Conservation (phyloP, 2,113 vertebrate genomes). For the Oostethus manadensis region DNA sequence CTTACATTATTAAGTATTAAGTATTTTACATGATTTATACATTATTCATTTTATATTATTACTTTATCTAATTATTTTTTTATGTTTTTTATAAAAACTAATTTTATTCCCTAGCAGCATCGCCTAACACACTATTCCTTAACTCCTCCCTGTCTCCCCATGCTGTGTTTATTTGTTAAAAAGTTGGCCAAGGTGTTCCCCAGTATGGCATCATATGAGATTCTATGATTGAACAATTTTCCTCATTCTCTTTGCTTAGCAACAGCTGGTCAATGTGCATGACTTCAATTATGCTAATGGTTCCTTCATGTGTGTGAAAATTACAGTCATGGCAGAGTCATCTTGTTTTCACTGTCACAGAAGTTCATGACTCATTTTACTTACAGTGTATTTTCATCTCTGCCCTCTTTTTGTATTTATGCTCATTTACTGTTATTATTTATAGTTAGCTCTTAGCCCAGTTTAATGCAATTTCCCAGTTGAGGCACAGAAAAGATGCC, state of each 20-base stretch:
- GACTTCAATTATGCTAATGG: not conserved
- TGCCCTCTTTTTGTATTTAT: slow-evolving; percentile 10
- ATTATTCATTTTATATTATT: no score
- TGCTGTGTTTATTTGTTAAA: not conserved
- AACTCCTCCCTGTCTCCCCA: not conserved
- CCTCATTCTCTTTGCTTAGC: not conserved
- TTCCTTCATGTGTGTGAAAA: slow-evolving; percentile 2
- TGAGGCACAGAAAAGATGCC: no score
- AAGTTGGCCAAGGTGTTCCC: not conserved
- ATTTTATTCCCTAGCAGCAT: slow-evolving; percentile 2
- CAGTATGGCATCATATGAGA: no score
- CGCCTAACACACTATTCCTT: not conserved
- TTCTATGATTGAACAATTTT: not conserved
- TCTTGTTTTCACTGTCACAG: not conserved
- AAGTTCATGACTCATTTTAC: slow-evolving; percentile 14
- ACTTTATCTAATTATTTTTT: no score
- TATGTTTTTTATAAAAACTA: no score
- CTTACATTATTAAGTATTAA: no score
- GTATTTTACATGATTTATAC: no score
- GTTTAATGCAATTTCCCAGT: not conserved
- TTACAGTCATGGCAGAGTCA: slow-evolving; percentile 3
- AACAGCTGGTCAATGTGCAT: not conserved
- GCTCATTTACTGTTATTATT: slow-evolving; percentile 34
- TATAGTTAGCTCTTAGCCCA: slow-evolving; percentile 31
- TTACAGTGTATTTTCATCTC: slow-evolving; percentile 5